Conservation (phyloP, 2,888 invertebrate genomes). For the Digitonthophagus gazella region DNA sequence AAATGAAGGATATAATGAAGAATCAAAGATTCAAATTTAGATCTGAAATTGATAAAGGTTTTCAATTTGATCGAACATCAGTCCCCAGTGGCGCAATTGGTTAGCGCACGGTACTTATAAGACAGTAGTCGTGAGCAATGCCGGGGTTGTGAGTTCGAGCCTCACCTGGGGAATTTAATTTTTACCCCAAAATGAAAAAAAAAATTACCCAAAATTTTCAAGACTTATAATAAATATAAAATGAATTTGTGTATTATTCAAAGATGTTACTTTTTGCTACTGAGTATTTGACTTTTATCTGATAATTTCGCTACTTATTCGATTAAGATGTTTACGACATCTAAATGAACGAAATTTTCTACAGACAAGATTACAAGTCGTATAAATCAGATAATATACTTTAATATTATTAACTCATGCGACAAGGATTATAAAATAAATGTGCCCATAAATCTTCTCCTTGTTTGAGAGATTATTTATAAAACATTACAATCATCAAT, state of each 20-base stretch:
- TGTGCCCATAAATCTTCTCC: neutral
- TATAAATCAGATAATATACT: neutral
- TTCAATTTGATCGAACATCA: slow-evolving; percentile 21
- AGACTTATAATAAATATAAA: too few species aligned
- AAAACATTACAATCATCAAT: too few species aligned
- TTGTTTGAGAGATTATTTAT: neutral
- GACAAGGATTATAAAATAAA: neutral
- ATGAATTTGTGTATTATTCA: too few species aligned
- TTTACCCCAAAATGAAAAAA: neutral
- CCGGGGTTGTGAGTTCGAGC: slow-evolving; percentile 99
- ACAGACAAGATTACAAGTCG: neutral
- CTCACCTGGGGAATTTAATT: slow-evolving; percentile 87
- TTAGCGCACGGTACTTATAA: slow-evolving; percentile 99
- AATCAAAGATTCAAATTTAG: neutral
- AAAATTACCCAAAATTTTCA: neutral
- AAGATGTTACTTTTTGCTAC: too few species aligned
- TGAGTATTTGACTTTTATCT: too few species aligned
- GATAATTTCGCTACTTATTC: too few species aligned
- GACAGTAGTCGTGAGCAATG: slow-evolving; percentile 95
- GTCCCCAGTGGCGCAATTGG: slow-evolving; percentile 99
- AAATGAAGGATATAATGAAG: neutral
- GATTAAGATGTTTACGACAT: too few species aligned
- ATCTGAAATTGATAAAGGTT: neutral
- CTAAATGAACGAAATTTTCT: neutral
- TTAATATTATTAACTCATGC: neutral